Base-by-base conservation (phyloP, 2,113 vertebrate species). In the Spea bombifrons region DNA sequence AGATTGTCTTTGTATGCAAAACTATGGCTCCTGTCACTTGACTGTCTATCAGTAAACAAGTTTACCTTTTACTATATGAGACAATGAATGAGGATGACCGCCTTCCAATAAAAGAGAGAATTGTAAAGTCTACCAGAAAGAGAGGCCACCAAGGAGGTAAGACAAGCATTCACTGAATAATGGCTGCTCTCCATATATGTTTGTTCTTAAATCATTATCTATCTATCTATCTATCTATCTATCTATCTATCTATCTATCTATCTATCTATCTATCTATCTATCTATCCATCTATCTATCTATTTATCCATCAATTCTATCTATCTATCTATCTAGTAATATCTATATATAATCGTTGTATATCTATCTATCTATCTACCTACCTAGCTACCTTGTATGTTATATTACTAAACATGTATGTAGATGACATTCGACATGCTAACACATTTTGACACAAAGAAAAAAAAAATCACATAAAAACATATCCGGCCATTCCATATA, bases 201-300 rank as follows among this genome's bases (percentile, higher is more conserved):
- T 8, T 66, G 43, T 30, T 17, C 4, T 44, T 15, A 6, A 15
- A 61, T 61, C 30, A 30, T 43, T 66, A 45, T 66, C 65, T 66
- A 66, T 45, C 65, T 45, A 45, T 45, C 17, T 66, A 53, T 48
- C 13, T 71, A 71, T 52, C 48, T 71, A 53, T 71, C 13, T 73
- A 48, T 64, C 44, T 64, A 67, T 30, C 15, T 71, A 71, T 71
- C 47, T 71, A 71, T 71, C 47, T 53, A 71, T 71, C 47, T 52
- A 50, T 52, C 45, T 52, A 71, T 73, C 13, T 73, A 61, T 73
- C 30, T 16, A n/a, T 55, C 43, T 44, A 45, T 55, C 49, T 10
- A 17, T 53, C 7, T n/a, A 9, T 71, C 10, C 15, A 30, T 57
- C 9, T 72, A 8, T 55, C 70, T 12, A 53, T 53, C 15, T 71